Percentiles rank a stretch among this genome's conserved stretches.
Conservation (phyloP, 2,113 vertebrate genomes). For the Catharus bicknelli region DNA sequence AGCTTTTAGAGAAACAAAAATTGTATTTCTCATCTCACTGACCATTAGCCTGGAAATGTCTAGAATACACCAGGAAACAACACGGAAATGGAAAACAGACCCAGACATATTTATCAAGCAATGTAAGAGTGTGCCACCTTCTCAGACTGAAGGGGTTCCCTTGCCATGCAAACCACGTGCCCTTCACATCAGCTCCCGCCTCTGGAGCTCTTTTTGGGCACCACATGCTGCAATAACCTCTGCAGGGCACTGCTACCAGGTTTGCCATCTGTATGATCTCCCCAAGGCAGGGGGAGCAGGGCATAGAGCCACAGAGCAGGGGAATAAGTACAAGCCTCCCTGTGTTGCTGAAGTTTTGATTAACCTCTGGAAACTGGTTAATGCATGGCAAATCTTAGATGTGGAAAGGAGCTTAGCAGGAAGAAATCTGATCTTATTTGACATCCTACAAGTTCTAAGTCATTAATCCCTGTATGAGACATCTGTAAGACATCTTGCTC, state of each 20-base stretch:
- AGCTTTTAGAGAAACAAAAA: not conserved
- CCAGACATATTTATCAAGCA: accelerated
- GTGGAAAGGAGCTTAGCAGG: not conserved
- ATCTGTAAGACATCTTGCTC: not conserved
- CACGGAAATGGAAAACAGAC: not conserved
- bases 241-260: not conserved
- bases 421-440: not conserved
- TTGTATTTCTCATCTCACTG: not conserved
- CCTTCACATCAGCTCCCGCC: not conserved
- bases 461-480: not conserved
- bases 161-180: not conserved
- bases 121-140: not conserved
- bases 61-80: not conserved
- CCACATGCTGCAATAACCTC: not conserved
- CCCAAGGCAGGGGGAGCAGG: not conserved
- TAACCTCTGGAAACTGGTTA: conserved; percentile 21
- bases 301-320: not conserved
- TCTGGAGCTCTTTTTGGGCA: not conserved
- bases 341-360: not conserved
- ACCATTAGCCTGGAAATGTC: not conserved
- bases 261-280: accelerated
- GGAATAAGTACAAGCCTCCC: not conserved
- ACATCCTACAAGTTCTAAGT: not conserved
- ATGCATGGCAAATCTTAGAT: not conserved
- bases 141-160: accelerated